phyloP scores from a whole-genome alignment of 2,113 vertebrate genomes.

The Saccopteryx bilineata region DNA sequence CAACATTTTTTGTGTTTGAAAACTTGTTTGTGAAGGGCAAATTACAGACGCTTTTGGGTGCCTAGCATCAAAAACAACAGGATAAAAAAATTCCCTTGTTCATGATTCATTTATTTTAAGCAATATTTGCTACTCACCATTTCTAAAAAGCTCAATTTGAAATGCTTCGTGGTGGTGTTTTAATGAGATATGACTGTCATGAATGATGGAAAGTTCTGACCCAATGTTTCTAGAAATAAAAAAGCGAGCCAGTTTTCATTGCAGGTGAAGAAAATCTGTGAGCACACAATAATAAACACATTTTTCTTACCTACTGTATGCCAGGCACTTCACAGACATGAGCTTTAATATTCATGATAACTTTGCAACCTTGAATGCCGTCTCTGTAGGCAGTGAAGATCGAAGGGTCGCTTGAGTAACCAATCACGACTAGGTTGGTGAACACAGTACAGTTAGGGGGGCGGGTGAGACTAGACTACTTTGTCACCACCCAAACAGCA shows the following conservation, averaged over 20 bases:
- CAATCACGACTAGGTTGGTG: neutral
- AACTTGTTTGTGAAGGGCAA: neutral
- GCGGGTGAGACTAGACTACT: neutral
- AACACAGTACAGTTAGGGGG: neutral
- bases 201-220: neutral
- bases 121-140: neutral
- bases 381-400: neutral
- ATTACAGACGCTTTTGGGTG: neutral
- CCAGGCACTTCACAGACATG: neutral
- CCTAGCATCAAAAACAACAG: neutral
- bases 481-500: neutral
- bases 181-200: neutral
- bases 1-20: neutral
- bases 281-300: neutral
- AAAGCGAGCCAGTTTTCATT: neutral
- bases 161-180: neutral
- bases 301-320: neutral
- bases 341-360: neutral
- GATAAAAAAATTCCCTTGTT: neutral
- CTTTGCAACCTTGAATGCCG: neutral
- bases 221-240: neutral
- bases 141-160: slow-evolving; percentile 27
- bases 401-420: neutral
- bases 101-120: neutral
- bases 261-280: neutral